Evolutionary conservation across 2,113 vertebrate genomes (phyloP).

Genomic region (Aphyosemion australe): DNA sequence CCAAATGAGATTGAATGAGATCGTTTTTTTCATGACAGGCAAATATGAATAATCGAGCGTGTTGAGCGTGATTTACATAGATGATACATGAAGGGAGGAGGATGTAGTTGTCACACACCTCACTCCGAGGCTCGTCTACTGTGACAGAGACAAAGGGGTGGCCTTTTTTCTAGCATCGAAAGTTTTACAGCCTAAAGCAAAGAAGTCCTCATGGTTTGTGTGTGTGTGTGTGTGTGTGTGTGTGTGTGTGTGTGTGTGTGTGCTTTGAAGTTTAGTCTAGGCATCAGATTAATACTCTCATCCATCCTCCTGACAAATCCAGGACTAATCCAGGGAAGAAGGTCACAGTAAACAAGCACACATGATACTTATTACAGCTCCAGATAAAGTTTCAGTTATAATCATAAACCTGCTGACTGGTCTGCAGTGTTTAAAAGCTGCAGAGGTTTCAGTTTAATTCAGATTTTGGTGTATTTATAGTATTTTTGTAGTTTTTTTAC

Average conservation of each 20-base stretch:
- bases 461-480: constrained; percentile 24
- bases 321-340: too few relatives aligned
- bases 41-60: constrained; percentile 44
- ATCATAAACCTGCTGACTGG: too few relatives aligned
- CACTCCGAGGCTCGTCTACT: not conserved
- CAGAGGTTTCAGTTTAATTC: not conserved
- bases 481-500: too few relatives aligned
- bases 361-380: too few relatives aligned
- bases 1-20: constrained; percentile 12
- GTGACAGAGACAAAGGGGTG: not conserved
- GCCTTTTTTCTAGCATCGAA: not conserved
- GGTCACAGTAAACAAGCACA: too few relatives aligned
- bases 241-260: not conserved
- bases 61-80: constrained; percentile 31
- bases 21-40: constrained; percentile 35
- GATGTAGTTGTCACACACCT: constrained; percentile 9
- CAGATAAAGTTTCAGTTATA: too few relatives aligned
- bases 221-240: too few relatives aligned
- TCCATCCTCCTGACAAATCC: too few relatives aligned
- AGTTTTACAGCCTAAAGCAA: not conserved
- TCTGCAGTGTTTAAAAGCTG: constrained; percentile 25
- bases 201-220: not conserved
- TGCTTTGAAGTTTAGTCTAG: too few relatives aligned
- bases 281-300: too few relatives aligned
- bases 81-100: constrained; percentile 13